Base-by-base conservation (phyloP, 64 coral and sea anemone species). In the Porites australiensis region DNA sequence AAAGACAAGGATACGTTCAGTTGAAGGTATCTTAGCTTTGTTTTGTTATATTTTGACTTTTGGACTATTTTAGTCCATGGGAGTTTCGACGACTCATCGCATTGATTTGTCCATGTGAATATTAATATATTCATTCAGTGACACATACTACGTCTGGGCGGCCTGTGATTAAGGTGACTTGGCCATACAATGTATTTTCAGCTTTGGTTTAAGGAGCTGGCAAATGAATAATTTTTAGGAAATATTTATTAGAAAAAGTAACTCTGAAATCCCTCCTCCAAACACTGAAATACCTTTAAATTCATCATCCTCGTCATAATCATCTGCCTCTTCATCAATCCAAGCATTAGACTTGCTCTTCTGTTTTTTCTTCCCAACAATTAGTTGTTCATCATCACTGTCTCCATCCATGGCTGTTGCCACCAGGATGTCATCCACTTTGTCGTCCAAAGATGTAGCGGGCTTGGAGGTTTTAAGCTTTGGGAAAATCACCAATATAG, bases 251-350 rank as follows among this genome's bases (percentile, higher is more conserved):
- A 37, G 0, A 37, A 37, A 37, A 57, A 9, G 4, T 71, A 12
- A 23, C 20, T 11, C 43, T 20, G 43, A 71, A 44, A 27, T 71
- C 27, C 13, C 45, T 50, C 45, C 0, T 2, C 14, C n/a, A 13
- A 5, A 16, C 49, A 5, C 65, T 65, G 64, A 76, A 11, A 48
- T 18, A 96, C 95, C 95, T 96, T 96, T 96, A 54, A 94, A 96
- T 4, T 98, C 97, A 84, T 93, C 95, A 93, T 96, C 93, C 79
- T 97, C 93, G 81, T 95, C 96, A 90, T 98, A 92, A 82, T 98
- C 95, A 51, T 93, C 94, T 72, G 97, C 97, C 62, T 98, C 97
- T 67, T 98, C 97, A 82, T 98, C 97, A 47, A 98, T 89, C 97
- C 94, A 98, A 37, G 88, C 52, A 59, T 66, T 68, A 15, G 87